Percentiles rank a stretch among this genome's conserved stretches.
These are phyloP conservation scores for Arnoldichthys spilopterus DNA, from an alignment of 2,797 vertebrate genomes.

Conservation along the genomic window DNA sequence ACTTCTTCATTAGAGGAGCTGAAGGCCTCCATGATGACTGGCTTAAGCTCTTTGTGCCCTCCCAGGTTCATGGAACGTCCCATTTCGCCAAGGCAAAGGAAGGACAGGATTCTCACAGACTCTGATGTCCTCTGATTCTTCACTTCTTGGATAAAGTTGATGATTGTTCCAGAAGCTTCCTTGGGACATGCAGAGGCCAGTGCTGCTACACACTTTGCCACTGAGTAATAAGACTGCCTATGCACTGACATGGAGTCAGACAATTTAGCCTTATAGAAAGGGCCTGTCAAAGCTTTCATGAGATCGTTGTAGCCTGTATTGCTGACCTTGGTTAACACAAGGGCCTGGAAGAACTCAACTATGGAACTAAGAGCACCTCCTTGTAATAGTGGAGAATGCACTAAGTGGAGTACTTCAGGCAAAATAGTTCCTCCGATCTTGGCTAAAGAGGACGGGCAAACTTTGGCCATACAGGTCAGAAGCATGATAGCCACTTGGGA, in stretches of 20 bases:
- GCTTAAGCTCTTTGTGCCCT: conserved; percentile 85
- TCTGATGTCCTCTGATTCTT: conserved; percentile 79
- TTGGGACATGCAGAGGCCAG: conserved; percentile 83
- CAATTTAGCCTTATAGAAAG: conserved; percentile 66
- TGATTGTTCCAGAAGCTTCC: conserved; percentile 78
- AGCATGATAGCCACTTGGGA: conserved; percentile 85
- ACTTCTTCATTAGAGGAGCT: conserved; percentile 88
- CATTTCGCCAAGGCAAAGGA: conserved; percentile 89
- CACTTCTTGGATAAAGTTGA: conserved; percentile 82
- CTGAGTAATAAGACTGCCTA: conserved; percentile 86
- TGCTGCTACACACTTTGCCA: conserved; percentile 89
- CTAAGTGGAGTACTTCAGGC: conserved; percentile 80
- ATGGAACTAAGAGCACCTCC: conserved; percentile 82
- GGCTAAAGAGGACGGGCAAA: conserved; percentile 82
- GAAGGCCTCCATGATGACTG: conserved; percentile 88
- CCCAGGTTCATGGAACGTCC: conserved; percentile 83
- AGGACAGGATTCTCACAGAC: conserved; percentile 84
- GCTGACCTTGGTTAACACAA: conserved; percentile 79
- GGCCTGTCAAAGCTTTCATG: conserved; percentile 82
- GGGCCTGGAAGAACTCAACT: conserved; percentile 82
- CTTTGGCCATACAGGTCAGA: conserved; percentile 82
- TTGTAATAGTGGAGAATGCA: conserved; percentile 89
- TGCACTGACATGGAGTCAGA: conserved; percentile 64
- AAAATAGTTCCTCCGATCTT: conserved; percentile 82
- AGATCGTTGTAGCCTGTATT: conserved; percentile 80